phyloP scores from a whole-genome alignment of 2,888 invertebrate species.

The Polydrusus pterygomalis region DNA sequence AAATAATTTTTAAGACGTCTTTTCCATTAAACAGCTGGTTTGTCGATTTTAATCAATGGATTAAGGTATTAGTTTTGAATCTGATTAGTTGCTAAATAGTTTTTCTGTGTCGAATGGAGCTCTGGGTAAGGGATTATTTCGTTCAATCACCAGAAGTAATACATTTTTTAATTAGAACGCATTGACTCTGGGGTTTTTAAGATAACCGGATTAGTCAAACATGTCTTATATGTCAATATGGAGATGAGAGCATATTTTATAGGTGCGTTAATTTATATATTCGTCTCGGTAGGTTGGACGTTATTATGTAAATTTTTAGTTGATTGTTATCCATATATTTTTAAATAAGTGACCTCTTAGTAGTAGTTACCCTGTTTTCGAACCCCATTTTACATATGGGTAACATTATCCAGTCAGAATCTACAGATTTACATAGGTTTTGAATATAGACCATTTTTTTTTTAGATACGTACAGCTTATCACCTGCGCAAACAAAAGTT shows the following conservation, averaged over 20 bases:
- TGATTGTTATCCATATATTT: no score
- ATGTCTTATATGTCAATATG: neutral
- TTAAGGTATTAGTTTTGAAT: constrained; percentile 40
- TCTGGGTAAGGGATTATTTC: constrained; percentile 31
- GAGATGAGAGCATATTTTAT: neutral
- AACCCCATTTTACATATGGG: no score
- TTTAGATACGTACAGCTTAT: no score
- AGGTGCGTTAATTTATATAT: no score
- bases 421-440: no score
- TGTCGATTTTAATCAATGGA: constrained; percentile 35
- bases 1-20: constrained; percentile 60
- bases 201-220: constrained; percentile 1
- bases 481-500: no score
- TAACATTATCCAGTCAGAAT: no score
- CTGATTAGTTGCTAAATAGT: constrained; percentile 31
- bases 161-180: constrained; percentile 20
- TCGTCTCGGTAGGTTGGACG: no score
- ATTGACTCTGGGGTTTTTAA: neutral
- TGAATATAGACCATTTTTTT: no score
- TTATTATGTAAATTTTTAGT: no score
- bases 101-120: constrained; percentile 28
- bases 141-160: constrained; percentile 17
- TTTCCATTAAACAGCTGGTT: constrained; percentile 45
- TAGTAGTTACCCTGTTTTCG: no score
- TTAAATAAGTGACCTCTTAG: no score